Evolutionary conservation across 2,797 vertebrate species (phyloP).

Genomic region (Falco rusticolus): DNA sequence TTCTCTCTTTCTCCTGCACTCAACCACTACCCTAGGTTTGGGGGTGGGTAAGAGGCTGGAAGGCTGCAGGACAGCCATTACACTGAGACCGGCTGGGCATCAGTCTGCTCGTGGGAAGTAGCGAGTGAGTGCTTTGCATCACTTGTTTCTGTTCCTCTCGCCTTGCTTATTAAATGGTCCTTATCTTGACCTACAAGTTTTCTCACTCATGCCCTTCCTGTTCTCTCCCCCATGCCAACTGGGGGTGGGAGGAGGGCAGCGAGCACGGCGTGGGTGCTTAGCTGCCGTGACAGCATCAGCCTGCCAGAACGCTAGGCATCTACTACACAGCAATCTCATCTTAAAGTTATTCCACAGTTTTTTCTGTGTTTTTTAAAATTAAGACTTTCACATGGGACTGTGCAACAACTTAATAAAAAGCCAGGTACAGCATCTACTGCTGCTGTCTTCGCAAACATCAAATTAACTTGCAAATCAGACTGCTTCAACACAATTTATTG

Average conservation of each 20-base stretch:
- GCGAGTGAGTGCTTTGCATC: not conserved
- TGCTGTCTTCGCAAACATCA: not conserved
- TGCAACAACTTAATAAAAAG: not conserved
- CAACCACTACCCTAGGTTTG: accelerated
- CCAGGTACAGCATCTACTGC: not conserved
- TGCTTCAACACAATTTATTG: not conserved
- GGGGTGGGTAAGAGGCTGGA: no score
- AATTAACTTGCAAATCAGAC: not conserved
- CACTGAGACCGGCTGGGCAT: not conserved
- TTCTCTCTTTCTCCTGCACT: not conserved
- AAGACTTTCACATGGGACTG: not conserved
- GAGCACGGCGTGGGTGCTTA: not conserved
- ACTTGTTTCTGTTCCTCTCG: not conserved
- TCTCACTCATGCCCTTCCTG: not conserved
- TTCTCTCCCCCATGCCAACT: accelerated
- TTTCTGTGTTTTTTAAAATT: not conserved
- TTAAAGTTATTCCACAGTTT: not conserved
- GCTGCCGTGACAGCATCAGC: not conserved
- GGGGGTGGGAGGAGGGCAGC: accelerated
- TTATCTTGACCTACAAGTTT: accelerated
- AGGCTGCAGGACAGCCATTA: not conserved
- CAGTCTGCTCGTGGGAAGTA: not conserved
- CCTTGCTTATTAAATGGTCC: not conserved
- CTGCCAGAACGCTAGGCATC: not conserved
- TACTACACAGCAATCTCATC: not conserved